A percentile compares a stretch with the other conserved stretches of the same genome.
Evolutionary conservation across 1,140 invertebrate species (phyloP).

Genomic region (Cyrtorhinus lividipennis): DNA sequence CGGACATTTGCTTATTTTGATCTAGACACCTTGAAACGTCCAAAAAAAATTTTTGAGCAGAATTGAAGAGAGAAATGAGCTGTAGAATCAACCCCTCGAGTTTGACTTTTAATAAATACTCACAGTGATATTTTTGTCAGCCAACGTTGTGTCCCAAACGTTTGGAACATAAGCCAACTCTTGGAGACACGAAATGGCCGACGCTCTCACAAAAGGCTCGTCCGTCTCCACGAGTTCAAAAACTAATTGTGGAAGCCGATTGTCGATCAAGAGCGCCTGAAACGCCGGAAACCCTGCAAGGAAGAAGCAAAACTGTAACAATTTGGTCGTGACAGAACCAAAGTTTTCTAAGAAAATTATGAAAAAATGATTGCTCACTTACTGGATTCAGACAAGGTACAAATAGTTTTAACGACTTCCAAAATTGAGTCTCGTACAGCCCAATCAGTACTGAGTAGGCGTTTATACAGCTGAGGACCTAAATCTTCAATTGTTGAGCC

Average conservation of each 20-base stretch:
- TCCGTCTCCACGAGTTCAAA: constrained; percentile 47
- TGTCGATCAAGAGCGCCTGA: constrained; percentile 49
- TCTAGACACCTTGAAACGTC: too few relatives aligned
- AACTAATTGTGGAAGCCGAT: constrained; percentile 45
- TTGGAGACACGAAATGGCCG: constrained; percentile 50
- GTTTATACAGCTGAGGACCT: constrained; percentile 46
- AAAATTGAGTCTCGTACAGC: constrained; percentile 57
- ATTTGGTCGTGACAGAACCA: too few relatives aligned
- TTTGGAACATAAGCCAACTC: constrained; percentile 44
- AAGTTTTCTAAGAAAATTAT: too few relatives aligned
- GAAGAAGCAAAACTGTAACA: constrained; percentile 16
- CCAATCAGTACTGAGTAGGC: constrained; percentile 54
- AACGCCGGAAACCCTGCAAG: constrained; percentile 58
- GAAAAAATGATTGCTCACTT: too few relatives aligned
- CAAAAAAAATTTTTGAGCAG: too few relatives aligned
- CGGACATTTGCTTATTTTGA: too few relatives aligned
- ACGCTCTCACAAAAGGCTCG: constrained; percentile 56
- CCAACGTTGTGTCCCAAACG: constrained; percentile 40
- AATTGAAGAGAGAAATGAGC: too few relatives aligned
- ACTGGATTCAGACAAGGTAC: constrained; percentile 51
- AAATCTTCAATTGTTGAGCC: constrained; percentile 46
- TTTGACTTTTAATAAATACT: too few relatives aligned
- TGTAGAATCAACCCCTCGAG: too few relatives aligned
- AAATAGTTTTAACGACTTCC: constrained; percentile 51
- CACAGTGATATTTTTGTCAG: constrained; percentile 12